These are phyloP conservation scores for Calyptomena viridis DNA, from an alignment of 2,113 vertebrate species.

Conservation along the genomic window DNA sequence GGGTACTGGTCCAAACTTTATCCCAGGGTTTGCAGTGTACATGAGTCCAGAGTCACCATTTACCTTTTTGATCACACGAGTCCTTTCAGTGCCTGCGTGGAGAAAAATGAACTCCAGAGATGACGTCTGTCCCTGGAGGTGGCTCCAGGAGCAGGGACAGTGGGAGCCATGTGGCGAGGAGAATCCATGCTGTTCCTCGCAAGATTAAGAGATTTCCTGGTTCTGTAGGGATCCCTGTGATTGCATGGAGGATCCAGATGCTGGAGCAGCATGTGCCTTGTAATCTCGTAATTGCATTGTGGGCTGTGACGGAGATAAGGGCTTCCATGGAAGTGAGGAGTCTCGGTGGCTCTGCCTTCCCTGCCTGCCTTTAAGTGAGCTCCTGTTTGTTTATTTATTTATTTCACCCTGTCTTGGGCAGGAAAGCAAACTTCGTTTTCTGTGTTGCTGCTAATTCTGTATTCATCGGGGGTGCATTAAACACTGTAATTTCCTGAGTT, in stretches of 20 bases:
- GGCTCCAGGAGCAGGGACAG: not conserved
- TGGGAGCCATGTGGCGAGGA: not conserved
- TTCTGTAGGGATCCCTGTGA: not conserved
- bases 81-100: not conserved
- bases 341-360: not conserved
- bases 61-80: not conserved
- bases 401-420: not conserved
- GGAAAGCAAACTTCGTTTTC: not conserved
- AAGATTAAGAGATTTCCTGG: not conserved
- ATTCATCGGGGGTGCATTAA: not conserved
- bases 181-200: rapidly evolving
- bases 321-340: not conserved
- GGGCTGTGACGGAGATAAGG: conserved; percentile 34
- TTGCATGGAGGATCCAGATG: not conserved
- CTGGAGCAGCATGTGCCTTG: conserved; percentile 42
- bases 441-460: not conserved
- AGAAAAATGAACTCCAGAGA: rapidly evolving
- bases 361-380: not conserved
- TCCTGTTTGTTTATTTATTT: not conserved
- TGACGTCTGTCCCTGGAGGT: rapidly evolving
- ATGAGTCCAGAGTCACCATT: not conserved
- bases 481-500: not conserved
- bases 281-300: conserved; percentile 46
- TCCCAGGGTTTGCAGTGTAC: not conserved
- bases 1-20: not conserved